A percentile compares a stretch with the other conserved stretches of the same genome.
phyloP scores from a whole-genome alignment of 2,797 vertebrate genomes.

The Acomys russatus region DNA sequence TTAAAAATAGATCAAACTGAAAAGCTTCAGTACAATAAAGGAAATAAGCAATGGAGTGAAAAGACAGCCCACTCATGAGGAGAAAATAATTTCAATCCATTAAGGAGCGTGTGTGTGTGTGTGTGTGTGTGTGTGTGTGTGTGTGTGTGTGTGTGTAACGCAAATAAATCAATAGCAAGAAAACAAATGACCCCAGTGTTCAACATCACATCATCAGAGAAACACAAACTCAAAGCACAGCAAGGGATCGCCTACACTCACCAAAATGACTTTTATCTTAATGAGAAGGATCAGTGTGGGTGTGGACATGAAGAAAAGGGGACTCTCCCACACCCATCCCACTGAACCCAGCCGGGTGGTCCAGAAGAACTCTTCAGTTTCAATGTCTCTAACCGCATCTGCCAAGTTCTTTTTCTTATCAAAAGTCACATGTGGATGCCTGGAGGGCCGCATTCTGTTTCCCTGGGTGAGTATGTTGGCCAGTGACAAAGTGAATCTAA shows the following conservation, averaged over 20 bases:
- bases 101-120: too few relatives aligned
- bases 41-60: not conserved
- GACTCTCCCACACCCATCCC: not conserved
- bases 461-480: not conserved
- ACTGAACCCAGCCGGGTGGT: not conserved
- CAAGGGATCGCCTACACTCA: not conserved
- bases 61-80: not conserved
- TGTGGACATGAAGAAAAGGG: not conserved
- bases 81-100: not conserved
- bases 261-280: not conserved
- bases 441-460: not conserved
- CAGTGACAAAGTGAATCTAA: not conserved
- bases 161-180: not conserved
- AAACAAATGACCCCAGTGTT: not conserved
- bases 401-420: not conserved
- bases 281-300: not conserved
- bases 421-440: not conserved
- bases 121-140: not conserved
- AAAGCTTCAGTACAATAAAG: not conserved
- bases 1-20: not conserved
- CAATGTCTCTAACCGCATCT: not conserved
- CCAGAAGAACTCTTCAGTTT: not conserved
- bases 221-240: not conserved
- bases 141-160: not conserved
- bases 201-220: not conserved